Evolutionary conservation across 2,797 vertebrate species (phyloP).

Genomic region (Dendrocincla fuliginosa): DNA sequence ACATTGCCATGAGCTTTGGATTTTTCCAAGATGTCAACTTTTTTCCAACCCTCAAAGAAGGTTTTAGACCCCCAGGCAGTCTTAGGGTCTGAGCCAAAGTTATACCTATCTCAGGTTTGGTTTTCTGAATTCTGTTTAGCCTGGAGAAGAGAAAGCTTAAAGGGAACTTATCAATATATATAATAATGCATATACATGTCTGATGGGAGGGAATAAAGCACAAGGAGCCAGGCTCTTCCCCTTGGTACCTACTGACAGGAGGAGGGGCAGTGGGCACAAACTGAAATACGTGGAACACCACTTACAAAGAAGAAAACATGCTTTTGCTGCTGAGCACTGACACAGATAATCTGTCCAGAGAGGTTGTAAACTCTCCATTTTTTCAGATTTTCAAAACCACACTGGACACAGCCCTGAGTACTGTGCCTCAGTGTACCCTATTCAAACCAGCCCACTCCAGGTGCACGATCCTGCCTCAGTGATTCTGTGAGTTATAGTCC

Average conservation of each 20-base stretch:
- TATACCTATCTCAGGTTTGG: neutral
- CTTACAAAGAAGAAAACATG: neutral
- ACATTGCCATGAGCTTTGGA: neutral
- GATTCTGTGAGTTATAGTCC: neutral
- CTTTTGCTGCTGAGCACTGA: neutral
- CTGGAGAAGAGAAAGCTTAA: neutral
- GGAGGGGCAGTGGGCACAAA: neutral
- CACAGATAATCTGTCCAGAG: neutral
- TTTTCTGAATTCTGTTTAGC: neutral
- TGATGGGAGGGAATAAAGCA: neutral
- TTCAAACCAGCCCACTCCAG: neutral
- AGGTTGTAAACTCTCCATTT: neutral
- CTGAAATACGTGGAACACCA: neutral
- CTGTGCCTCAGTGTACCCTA: neutral
- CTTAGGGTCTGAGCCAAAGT: neutral
- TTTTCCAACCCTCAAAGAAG: neutral
- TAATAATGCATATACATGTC: neutral
- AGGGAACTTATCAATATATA: neutral
- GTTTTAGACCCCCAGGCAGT: neutral
- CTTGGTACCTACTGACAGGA: neutral
- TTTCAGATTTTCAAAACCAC: neutral
- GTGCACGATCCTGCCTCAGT: neutral
- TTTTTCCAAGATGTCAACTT: neutral
- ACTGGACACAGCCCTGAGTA: neutral
- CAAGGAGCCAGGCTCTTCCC: neutral